Evolutionary conservation across 2,888 invertebrate species (phyloP).

Genomic region (Zootermopsis nevadensis): DNA sequence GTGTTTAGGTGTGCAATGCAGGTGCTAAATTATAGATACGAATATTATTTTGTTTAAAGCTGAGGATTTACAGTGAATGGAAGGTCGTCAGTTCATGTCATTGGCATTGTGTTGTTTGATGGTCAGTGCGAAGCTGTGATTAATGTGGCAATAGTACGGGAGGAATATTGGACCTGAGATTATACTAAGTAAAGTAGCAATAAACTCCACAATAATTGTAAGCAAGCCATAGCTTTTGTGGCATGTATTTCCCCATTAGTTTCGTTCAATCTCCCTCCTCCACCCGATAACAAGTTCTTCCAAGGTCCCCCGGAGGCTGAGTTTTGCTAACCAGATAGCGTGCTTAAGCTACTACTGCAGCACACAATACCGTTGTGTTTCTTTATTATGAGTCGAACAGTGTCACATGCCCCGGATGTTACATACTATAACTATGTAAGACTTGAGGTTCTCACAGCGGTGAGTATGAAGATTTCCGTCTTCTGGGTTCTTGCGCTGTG

Average conservation of each 20-base stretch:
- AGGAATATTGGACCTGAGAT: neutral
- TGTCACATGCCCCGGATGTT: conserved; percentile 17
- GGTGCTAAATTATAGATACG: too few species aligned
- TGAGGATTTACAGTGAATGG: too few species aligned
- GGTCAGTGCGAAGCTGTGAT: neutral
- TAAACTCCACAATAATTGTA: neutral
- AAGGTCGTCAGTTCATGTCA: neutral
- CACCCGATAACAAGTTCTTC: neutral
- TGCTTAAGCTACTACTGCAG: neutral
- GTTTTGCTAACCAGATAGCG: neutral
- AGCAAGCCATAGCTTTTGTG: neutral
- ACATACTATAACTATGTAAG: neutral
- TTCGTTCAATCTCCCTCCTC: neutral
- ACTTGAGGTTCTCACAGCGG: too few species aligned
- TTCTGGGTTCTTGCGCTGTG: too few species aligned
- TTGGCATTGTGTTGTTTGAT: neutral
- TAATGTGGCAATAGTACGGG: neutral
- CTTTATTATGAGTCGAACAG: conserved; percentile 1
- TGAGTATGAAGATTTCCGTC: too few species aligned
- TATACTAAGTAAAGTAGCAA: neutral
- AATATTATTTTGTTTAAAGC: too few species aligned
- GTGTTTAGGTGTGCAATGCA: too few species aligned
- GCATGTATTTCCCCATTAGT: neutral
- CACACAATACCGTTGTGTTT: neutral
- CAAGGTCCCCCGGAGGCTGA: neutral